Conservation (phyloP, 2,113 vertebrate genomes). For the Rhea americana region DNA sequence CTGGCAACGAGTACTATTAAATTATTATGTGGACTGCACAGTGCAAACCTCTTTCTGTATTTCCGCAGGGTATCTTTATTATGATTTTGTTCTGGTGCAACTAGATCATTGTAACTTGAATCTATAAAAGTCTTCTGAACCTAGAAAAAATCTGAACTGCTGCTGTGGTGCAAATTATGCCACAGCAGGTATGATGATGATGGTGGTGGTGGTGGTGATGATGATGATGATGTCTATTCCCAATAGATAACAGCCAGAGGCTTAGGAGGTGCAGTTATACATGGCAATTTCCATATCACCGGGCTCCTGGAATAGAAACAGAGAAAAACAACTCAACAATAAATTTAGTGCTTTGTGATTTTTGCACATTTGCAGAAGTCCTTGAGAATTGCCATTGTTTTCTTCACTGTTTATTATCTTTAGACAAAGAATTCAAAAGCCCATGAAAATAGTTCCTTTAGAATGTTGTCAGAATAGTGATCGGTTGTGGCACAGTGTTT, state of each 20-base stretch:
- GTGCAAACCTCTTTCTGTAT: not conserved
- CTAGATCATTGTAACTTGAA: not conserved
- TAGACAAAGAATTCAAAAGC: not conserved
- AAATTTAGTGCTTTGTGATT: not conserved
- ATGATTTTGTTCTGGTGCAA: not conserved
- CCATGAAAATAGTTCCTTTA: not conserved
- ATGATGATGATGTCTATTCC: not conserved
- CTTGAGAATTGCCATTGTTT: not conserved
- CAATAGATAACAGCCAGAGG: fast-evolving
- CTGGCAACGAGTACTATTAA: not conserved
- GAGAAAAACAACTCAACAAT: not conserved
- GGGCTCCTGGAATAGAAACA: not conserved
- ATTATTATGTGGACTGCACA: not conserved
- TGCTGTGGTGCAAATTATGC: not conserved
- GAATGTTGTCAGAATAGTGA: not conserved
- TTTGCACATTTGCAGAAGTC: not conserved
- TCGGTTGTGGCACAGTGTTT: fast-evolving
- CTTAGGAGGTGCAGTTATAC: not conserved
- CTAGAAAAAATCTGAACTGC: not conserved
- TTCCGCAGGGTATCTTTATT: not conserved
- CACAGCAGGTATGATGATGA: not conserved
- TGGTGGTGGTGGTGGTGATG: not conserved
- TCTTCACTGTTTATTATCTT: not conserved
- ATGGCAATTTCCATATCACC: not conserved
- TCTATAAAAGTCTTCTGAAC: not conserved